Evolutionary conservation across 2,113 vertebrate species (phyloP).

Genomic region (Siniperca chuatsi): DNA sequence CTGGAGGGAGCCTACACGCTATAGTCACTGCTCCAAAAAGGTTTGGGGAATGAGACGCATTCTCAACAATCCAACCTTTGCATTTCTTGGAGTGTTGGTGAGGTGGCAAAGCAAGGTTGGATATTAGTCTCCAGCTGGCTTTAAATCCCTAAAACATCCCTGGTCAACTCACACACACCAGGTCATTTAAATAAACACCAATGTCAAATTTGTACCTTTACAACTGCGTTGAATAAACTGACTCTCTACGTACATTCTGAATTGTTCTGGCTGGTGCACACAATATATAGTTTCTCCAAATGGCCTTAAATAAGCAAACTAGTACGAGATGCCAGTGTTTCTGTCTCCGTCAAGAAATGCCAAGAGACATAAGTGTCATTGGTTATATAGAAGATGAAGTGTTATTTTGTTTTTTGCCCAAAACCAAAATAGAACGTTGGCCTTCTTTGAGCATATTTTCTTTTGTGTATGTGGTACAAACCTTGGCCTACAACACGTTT

Average conservation of each 20-base stretch:
- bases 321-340: constrained; percentile 37
- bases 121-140: constrained; percentile 65
- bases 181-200: constrained; percentile 70
- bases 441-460: constrained; percentile 72
- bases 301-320: constrained; percentile 69
- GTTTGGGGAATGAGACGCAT: constrained; percentile 19
- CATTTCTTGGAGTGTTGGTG: constrained; percentile 50
- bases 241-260: constrained; percentile 25
- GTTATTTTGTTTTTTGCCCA: constrained; percentile 66
- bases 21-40: constrained; percentile 9
- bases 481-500: constrained; percentile 59
- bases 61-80: constrained; percentile 27
- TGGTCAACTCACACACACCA: constrained; percentile 42
- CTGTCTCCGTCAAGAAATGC: constrained; percentile 64
- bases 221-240: constrained; percentile 31
- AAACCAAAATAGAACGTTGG: constrained; percentile 74
- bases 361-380: constrained; percentile 68
- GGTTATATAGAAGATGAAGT: constrained; percentile 74
- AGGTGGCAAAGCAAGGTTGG: constrained; percentile 55
- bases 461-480: constrained; percentile 74
- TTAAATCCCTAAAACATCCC: constrained; percentile 51
- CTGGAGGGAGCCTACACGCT: background rate
- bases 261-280: constrained; percentile 39
- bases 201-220: constrained; percentile 70
- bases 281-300: constrained; percentile 61